Conservation (phyloP, 2,888 invertebrate species). For the Hyalella azteca region DNA sequence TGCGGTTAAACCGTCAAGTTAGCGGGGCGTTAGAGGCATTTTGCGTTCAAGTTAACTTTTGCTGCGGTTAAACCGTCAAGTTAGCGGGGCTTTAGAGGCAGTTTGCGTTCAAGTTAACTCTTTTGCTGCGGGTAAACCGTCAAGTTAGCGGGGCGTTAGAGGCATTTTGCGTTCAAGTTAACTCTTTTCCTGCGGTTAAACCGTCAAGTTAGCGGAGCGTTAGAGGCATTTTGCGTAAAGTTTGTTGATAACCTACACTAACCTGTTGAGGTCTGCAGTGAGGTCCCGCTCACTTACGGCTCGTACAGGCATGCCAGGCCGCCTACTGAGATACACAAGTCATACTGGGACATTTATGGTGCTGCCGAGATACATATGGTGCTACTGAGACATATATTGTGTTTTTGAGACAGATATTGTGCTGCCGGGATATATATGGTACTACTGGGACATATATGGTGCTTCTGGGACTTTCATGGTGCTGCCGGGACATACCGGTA, state of each 20-base stretch:
- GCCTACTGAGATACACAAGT: slow-evolving; percentile 25
- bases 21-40: neutral
- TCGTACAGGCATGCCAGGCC: slow-evolving; percentile 49
- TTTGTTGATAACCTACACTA: neutral
- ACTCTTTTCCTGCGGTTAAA: too few species aligned
- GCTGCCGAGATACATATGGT: neutral
- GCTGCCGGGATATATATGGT: too few species aligned
- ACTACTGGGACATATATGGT: too few species aligned
- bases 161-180: neutral
- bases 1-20: too few species aligned
- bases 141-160: neutral
- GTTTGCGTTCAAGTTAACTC: too few species aligned
- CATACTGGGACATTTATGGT: neutral
- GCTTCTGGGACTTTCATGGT: too few species aligned
- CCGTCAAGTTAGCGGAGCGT: neutral
- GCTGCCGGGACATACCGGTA: too few species aligned
- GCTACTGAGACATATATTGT: neutral
- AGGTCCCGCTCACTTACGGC: slow-evolving; percentile 58
- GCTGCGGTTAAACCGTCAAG: too few species aligned
- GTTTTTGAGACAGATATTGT: too few species aligned
- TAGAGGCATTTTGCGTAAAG: neutral
- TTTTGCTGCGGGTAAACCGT: too few species aligned
- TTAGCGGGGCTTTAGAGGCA: neutral
- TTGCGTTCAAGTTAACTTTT: too few species aligned
- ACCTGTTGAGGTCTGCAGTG: slow-evolving; percentile 35